Conservation (phyloP, 2,113 vertebrate genomes). For the Apodemus speciosus region DNA sequence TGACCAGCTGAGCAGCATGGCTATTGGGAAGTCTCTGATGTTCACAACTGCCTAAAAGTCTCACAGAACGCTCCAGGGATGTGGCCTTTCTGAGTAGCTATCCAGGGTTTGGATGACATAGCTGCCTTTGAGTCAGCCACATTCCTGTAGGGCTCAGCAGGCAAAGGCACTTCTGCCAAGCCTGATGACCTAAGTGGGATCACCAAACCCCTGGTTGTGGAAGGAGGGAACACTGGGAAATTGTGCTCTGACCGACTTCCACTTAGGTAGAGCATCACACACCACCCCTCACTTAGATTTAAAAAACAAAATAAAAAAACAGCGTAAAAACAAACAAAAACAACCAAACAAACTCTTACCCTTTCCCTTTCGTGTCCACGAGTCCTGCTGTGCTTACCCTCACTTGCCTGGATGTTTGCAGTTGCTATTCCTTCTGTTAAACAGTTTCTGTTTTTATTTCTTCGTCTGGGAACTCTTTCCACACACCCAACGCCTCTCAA, state of each 20-base stretch:
- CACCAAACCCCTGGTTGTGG: too few species aligned
- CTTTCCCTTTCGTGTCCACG: neutral
- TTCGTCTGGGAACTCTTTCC: neutral
- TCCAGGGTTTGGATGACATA: neutral
- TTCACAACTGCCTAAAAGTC: neutral
- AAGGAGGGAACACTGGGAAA: neutral
- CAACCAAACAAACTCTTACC: neutral
- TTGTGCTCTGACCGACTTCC: neutral
- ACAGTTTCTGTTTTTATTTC: neutral
- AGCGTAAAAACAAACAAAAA: neutral
- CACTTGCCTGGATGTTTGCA: neutral
- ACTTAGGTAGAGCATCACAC: neutral
- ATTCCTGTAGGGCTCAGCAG: neutral
- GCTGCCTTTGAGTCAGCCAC: neutral
- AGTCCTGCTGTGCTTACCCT: neutral
- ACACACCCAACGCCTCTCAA: neutral
- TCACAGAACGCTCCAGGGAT: neutral
- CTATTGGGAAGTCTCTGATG: neutral
- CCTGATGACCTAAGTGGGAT: neutral
- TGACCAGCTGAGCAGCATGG: neutral
- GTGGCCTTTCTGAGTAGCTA: neutral
- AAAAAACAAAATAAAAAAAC: neutral
- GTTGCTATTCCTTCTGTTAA: neutral
- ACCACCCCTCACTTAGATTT: neutral
- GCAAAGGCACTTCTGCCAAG: neutral